Conservation (phyloP, 2,113 vertebrate genomes). For the Shinisaurus crocodilurus region DNA sequence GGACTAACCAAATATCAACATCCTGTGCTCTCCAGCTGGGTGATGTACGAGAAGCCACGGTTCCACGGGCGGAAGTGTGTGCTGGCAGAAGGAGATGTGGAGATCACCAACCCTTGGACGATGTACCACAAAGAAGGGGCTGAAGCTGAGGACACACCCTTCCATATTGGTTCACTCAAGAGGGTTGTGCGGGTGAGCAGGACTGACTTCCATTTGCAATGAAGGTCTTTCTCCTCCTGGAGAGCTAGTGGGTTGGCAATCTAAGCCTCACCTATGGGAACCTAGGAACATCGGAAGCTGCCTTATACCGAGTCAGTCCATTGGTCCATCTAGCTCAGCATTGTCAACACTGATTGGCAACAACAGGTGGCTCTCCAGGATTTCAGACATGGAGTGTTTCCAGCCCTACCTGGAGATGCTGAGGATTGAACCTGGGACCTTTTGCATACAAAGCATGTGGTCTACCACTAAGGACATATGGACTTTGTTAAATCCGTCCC, state of each 20-base stretch:
- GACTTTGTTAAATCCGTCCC: too few relatives aligned
- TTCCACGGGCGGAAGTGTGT: slow-evolving; percentile 90
- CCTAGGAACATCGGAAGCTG: neutral
- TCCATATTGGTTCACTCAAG: slow-evolving; percentile 88
- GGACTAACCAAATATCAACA: neutral
- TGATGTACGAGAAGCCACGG: slow-evolving; percentile 90
- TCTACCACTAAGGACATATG: neutral
- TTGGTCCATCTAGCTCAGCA: neutral
- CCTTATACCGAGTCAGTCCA: neutral
- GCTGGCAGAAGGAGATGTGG: slow-evolving; percentile 88
- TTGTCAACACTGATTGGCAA: neutral
- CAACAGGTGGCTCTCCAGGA: neutral
- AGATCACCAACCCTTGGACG: slow-evolving; percentile 77
- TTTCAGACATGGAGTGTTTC: neutral
- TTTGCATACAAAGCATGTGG: neutral
- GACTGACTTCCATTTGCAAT: neutral
- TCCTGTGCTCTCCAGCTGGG: slow-evolving; percentile 83
- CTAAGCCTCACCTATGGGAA: neutral
- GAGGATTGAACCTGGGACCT: neutral
- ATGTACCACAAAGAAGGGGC: slow-evolving; percentile 59
- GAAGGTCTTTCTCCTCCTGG: neutral
- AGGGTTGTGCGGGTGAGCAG: slow-evolving; percentile 86
- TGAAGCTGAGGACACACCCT: slow-evolving; percentile 22
- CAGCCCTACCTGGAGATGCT: neutral
- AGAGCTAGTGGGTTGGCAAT: neutral